Evolutionary conservation across 2,113 vertebrate species (phyloP).

Genomic region (Ursus arctos): DNA sequence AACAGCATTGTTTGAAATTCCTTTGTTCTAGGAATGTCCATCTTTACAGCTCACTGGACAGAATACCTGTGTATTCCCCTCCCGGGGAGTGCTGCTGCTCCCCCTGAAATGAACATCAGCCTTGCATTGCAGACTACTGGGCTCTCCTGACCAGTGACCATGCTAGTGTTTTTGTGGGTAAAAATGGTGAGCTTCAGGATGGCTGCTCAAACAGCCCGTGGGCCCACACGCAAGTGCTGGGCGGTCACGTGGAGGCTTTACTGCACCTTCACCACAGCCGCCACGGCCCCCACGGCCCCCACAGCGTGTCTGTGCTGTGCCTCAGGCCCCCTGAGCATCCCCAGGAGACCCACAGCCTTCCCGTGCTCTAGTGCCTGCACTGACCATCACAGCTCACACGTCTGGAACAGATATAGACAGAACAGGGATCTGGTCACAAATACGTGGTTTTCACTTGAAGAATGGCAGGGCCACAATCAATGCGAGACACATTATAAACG

Average conservation of each 20-base stretch:
- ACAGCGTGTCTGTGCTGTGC: fast-evolving
- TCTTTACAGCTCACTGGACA: background rate
- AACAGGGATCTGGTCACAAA: background rate
- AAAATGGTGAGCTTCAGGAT: fast-evolving
- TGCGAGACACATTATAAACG: background rate
- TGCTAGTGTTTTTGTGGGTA: background rate
- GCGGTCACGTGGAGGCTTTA: fast-evolving
- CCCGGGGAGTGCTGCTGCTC: fast-evolving
- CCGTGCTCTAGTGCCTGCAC: fast-evolving
- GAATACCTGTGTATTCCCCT: fast-evolving
- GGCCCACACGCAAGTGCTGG: background rate
- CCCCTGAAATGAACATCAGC: too few relatives aligned
- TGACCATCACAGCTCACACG: fast-evolving
- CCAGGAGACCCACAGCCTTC: background rate
- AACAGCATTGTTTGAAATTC: background rate
- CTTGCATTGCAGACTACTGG: background rate
- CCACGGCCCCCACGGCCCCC: background rate
- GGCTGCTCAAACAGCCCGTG: fast-evolving
- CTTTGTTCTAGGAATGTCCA: background rate
- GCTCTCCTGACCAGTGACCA: too few relatives aligned
- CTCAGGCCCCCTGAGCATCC: fast-evolving
- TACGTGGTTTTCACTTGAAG: fast-evolving
- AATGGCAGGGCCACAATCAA: fast-evolving
- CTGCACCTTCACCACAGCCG: too few relatives aligned
- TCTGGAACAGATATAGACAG: background rate